A percentile compares a stretch with the other conserved stretches of the same genome.
Conservation (phyloP, 1,140 invertebrate species). For the Planococcus citri region DNA sequence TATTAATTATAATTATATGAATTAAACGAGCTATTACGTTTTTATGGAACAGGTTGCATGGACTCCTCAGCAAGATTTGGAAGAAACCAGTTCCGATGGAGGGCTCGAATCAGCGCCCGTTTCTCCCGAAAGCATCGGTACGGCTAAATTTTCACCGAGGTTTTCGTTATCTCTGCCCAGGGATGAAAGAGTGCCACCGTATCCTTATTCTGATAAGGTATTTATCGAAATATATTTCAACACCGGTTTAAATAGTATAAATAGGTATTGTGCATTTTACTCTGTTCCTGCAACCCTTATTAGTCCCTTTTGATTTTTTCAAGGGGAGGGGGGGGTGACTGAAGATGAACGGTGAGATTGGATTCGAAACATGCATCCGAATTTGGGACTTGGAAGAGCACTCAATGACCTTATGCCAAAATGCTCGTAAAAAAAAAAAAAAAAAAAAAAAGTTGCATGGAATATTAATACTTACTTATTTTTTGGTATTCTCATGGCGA, state of each 20-base stretch:
- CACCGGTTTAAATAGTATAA: not conserved
- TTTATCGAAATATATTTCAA: not conserved
- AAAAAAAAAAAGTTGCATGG: too few relatives aligned
- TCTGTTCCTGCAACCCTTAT: too few relatives aligned
- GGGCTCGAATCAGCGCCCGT: conserved; percentile 37
- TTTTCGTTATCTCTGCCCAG: conserved; percentile 58
- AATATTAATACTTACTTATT: too few relatives aligned
- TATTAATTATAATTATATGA: not conserved
- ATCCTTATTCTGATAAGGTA: conserved; percentile 9
- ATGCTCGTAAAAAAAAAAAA: too few relatives aligned
- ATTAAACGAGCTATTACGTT: not conserved
- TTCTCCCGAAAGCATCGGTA: conserved; percentile 29
- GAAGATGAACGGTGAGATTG: too few relatives aligned
- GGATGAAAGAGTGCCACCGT: conserved; percentile 36
- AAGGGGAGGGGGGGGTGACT: too few relatives aligned
- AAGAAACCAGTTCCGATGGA: conserved; percentile 52
- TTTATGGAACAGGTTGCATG: conserved; percentile 38
- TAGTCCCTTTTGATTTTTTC: too few relatives aligned
- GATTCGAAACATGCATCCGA: too few relatives aligned
- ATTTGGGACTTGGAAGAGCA: too few relatives aligned
- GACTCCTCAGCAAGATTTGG: conserved; percentile 70
- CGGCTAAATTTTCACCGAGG: conserved; percentile 47
- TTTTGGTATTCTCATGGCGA: too few relatives aligned
- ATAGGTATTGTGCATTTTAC: not conserved
- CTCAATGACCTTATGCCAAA: too few relatives aligned